These are phyloP conservation scores for Pantherophis vulpinus DNA, from an alignment of 2,797 vertebrate species.

Conservation along the genomic window DNA sequence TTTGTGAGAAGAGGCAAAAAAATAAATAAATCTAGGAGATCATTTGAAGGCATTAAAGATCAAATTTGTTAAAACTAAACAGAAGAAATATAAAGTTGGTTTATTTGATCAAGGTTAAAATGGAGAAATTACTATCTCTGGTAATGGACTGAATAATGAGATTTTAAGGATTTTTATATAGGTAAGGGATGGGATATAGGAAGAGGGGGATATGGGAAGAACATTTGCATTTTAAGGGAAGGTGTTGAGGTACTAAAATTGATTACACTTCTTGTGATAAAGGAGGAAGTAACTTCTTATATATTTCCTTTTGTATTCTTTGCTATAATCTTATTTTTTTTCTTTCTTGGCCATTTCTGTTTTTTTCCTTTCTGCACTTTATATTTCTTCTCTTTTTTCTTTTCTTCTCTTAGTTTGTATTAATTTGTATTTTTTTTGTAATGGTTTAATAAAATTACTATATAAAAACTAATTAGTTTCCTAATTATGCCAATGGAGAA, in stretches of 20 bases:
- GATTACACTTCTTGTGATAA: neutral
- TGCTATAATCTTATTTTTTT: neutral
- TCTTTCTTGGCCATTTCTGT: neutral
- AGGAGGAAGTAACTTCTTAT: neutral
- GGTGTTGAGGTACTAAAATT: neutral
- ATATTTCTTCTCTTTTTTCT: neutral
- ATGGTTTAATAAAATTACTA: neutral
- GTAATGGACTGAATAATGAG: neutral
- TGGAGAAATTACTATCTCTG: neutral
- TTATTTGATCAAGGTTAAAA: neutral
- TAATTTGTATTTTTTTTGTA: neutral
- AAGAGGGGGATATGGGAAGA: neutral
- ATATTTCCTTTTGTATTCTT: neutral
- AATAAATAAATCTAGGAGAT: neutral
- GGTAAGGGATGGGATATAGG: neutral
- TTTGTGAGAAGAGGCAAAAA: neutral
- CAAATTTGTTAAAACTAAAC: neutral
- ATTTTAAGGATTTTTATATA: neutral
- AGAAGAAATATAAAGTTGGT: neutral
- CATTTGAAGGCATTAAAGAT: neutral
- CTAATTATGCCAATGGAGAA: neutral
- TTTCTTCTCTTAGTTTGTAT: neutral
- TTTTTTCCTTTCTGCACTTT: neutral
- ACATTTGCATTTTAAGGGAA: neutral
- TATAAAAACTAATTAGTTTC: neutral